A percentile compares a stretch with the other conserved stretches of the same genome.
phyloP scores from a whole-genome alignment of 2,888 invertebrate genomes.

The Epistrophe grossulariae region DNA sequence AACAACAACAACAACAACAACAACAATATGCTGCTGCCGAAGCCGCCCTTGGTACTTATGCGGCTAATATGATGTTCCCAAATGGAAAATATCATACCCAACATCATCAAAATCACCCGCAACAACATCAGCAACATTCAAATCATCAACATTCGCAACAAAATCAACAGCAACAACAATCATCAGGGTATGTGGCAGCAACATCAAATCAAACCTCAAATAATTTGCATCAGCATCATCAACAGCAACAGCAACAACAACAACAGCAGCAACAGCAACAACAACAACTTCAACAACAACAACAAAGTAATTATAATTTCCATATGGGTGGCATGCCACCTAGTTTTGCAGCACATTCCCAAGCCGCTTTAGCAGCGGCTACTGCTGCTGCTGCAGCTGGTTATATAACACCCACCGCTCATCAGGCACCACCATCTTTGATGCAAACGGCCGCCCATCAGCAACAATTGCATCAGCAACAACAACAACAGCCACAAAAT shows the following conservation, averaged over 20 bases:
- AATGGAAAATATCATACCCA: conserved; percentile 70
- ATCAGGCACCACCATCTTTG: conserved; percentile 72
- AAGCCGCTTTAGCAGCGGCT: conserved; percentile 69
- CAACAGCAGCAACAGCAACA: conserved; percentile 58
- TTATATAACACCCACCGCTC: conserved; percentile 77
- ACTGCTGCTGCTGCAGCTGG: conserved; percentile 75
- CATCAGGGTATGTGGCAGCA: conserved; percentile 65
- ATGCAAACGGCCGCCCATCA: conserved; percentile 79
- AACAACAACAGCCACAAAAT: conserved; percentile 59
- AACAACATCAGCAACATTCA: conserved; percentile 70
- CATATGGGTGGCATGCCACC: conserved; percentile 64
- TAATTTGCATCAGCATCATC: conserved; percentile 70
- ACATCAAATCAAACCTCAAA: conserved; percentile 73
- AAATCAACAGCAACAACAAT: conserved; percentile 70
- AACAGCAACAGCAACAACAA: conserved; percentile 64
- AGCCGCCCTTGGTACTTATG: conserved; percentile 73
- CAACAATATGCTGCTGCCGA: conserved; percentile 73
- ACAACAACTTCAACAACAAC: conserved; percentile 72
- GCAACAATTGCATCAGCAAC: conserved; percentile 68
- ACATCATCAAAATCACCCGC: conserved; percentile 63
- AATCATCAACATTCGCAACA: conserved; percentile 73
- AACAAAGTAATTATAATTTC: conserved; percentile 71
- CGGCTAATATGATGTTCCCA: conserved; percentile 76
- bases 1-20: conserved; percentile 75
- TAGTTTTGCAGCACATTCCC: conserved; percentile 71